Evolutionary conservation across 2,113 vertebrate genomes (phyloP), one percentile per base, ranked within the genome.

Genomic region (Fulmarus glacialis): DNA sequence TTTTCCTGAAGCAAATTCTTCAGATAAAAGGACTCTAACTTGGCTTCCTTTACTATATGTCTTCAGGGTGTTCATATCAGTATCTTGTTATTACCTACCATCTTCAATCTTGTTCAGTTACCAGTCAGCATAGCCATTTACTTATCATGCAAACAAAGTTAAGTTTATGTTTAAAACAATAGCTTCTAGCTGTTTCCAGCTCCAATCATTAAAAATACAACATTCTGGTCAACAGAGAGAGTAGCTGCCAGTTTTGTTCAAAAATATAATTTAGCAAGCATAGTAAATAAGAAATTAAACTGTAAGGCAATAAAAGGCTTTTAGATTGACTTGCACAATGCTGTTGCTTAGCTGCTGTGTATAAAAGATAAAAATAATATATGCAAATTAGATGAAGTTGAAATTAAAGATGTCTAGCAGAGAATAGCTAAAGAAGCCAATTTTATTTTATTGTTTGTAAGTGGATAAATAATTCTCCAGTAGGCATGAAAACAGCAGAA

Each of bases 291-390:
- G 80, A 95, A 96, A 96, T 52, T 92, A 92, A 74, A 77, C 40
- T 88, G 50, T 90, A 97, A 96, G 90, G 21, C 62, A 97, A 97
- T 96, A 89, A 95, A 97, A 83, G 38, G 4, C 12, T 96, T 82
- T 95, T 93, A 66, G 36, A 95, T 91, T 97, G 86, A 95, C 81
- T 96, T 64, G 23, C 79, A 72, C 56, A 75, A 59, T 73, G 30
- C 48, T 86, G 42, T 70, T 77, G 58, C 50, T 96, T 95, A 58
- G 63, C 59, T 96, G 92, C 93, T 97, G 94, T 85, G 83, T 89
- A 95, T 67, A 90, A 98, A 98, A 97, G 95, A 97, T 97, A 97
- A 97, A 97, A 96, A 96, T 96, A 98, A 97, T 96, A 17, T 93
- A 97, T 98, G 95, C 68, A 98, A 98, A 98, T 97, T 95, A 93